These are phyloP conservation scores for Oncorhynchus tshawytscha DNA, from an alignment of 2,113 vertebrate species.

Conservation along the genomic window DNA sequence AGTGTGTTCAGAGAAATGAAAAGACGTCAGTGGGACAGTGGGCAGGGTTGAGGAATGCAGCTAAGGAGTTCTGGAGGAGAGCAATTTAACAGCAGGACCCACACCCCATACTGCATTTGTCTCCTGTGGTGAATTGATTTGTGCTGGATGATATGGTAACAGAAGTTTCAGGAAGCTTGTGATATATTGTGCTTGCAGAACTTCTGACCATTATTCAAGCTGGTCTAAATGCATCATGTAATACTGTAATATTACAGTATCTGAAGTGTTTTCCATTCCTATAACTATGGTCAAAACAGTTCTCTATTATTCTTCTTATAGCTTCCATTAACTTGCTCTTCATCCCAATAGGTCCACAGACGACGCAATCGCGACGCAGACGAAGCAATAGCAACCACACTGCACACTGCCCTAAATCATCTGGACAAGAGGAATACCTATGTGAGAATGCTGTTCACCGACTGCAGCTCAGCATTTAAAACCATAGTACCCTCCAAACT, in stretches of 20 bases:
- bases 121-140: no score
- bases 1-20: background rate
- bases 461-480: no score
- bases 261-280: background rate
- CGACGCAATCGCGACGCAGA: no score
- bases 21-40: background rate
- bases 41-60: background rate
- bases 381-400: no score
- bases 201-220: background rate
- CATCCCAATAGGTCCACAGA: slow-evolving; percentile 37
- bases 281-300: background rate
- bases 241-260: background rate
- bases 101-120: no score
- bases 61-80: background rate
- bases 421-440: no score
- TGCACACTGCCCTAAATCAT: no score
- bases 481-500: no score
- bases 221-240: background rate
- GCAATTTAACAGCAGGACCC: no score
- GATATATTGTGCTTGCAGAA: background rate
- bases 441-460: no score
- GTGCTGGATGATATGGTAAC: no score
- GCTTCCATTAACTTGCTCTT: slow-evolving; percentile 74
- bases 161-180: no score
- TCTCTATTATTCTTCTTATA: slow-evolving; percentile 38